A percentile compares a stretch with the other conserved stretches of the same genome.
Evolutionary conservation across 2,888 invertebrate genomes (phyloP).

Genomic region (Drosophila pseudotalamancana): DNA sequence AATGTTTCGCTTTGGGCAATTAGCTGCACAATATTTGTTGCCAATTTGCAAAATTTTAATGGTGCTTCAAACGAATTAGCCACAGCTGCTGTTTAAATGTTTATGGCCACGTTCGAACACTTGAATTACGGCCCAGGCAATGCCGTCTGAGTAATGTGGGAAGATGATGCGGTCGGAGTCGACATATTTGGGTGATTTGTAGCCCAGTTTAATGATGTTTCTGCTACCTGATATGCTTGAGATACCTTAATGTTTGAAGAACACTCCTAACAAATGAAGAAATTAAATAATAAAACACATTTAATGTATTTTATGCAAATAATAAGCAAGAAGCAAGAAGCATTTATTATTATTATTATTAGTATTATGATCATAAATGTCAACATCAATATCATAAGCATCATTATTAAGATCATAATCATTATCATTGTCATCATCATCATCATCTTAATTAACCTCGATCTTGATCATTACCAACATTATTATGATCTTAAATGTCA

Average conservation of each 20-base stretch:
- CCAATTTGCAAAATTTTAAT: conserved; percentile 55
- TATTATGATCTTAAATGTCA: too few species aligned
- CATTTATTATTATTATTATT: background rate
- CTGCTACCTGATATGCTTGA: conserved; percentile 14
- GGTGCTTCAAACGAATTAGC: conserved; percentile 63
- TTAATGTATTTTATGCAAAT: background rate
- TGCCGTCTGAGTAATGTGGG: conserved; percentile 60
- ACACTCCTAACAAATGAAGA: background rate
- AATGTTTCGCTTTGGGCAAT: conserved; percentile 35
- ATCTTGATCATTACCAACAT: too few species aligned
- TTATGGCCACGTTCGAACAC: conserved; percentile 43
- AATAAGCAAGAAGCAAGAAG: background rate
- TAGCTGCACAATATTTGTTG: conserved; percentile 48
- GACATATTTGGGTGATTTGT: conserved; percentile 25
- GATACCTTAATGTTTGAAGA: conserved; percentile 20
- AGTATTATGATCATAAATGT: too few species aligned
- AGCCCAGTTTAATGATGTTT: conserved; percentile 11
- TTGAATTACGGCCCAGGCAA: conserved; percentile 38
- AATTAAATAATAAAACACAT: background rate
- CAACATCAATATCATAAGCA: background rate
- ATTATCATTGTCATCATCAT: background rate
- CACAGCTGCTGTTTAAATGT: conserved; percentile 58
- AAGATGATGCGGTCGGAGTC: conserved; percentile 48
- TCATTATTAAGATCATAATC: background rate
- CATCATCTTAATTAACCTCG: background rate